phyloP scores from a whole-genome alignment of 2,113 vertebrate genomes.

The Terrapene triunguis region DNA sequence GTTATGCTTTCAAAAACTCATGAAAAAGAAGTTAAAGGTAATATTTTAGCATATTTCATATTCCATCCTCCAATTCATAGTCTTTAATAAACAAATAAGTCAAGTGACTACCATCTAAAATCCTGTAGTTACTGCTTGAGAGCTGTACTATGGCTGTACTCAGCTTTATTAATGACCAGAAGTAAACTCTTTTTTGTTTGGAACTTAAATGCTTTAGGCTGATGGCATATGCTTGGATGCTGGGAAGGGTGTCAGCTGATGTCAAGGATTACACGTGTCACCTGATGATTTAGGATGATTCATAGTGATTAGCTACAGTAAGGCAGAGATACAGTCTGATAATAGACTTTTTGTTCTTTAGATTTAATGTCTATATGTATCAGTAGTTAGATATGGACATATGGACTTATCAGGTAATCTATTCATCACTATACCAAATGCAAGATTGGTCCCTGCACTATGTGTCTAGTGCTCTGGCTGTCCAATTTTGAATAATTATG shows the following conservation, averaged over 20 bases:
- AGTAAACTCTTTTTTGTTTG: not conserved
- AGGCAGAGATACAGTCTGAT: not conserved
- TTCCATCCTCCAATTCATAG: not conserved
- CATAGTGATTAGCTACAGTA: not conserved
- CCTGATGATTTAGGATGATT: not conserved
- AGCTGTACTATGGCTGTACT: not conserved
- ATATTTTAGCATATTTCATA: not conserved
- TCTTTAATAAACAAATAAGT: not conserved
- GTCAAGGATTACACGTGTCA: slow-evolving; percentile 13
- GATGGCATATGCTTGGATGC: not conserved
- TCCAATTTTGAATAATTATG: not conserved
- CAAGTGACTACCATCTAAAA: not conserved
- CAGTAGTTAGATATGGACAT: fast-evolving
- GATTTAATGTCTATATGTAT: not conserved
- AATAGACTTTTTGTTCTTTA: not conserved
- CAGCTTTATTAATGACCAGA: not conserved
- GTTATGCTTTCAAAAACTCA: not conserved
- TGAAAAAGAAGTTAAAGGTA: not conserved
- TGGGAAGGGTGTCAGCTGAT: not conserved
- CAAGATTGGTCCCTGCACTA: not conserved
- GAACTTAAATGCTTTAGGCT: not conserved
- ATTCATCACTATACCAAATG: not conserved
- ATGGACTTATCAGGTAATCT: fast-evolving
- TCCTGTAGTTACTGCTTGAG: not conserved
- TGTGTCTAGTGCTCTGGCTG: not conserved